phyloP scores from a whole-genome alignment of 2,113 vertebrate species.

The Epinephelus moara region DNA sequence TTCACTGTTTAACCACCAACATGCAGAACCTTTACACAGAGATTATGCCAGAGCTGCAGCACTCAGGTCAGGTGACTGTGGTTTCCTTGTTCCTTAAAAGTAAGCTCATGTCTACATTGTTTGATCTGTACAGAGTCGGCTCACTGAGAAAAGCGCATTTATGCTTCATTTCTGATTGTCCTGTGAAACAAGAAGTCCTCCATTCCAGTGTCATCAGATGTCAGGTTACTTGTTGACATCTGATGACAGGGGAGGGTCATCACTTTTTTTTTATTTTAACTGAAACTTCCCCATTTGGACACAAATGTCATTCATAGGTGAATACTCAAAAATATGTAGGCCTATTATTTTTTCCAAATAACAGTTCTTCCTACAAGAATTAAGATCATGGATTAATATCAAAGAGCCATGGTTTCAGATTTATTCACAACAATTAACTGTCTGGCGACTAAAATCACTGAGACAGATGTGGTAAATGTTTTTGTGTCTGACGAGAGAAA shows the following conservation, averaged over 20 bases:
- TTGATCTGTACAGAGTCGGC: background rate
- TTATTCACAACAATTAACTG: background rate
- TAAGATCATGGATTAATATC: background rate
- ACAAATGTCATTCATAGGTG: background rate
- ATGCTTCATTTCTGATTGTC: background rate
- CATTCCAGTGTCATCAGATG: no score
- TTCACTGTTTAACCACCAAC: constrained; percentile 9
- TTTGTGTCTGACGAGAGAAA: background rate
- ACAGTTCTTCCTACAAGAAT: background rate
- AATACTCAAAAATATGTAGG: background rate
- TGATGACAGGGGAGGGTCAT: background rate
- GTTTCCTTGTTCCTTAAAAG: constrained; percentile 33
- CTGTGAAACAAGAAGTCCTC: background rate
- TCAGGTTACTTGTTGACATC: background rate
- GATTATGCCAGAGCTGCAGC: background rate
- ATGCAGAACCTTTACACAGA: background rate
- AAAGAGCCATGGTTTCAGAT: background rate
- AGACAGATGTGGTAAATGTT: background rate
- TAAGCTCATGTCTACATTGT: background rate
- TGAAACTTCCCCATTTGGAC: background rate
- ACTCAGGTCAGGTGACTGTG: constrained; percentile 20
- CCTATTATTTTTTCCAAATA: background rate
- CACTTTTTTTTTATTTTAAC: background rate
- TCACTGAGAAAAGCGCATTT: background rate
- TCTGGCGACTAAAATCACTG: background rate